Base-by-base conservation (phyloP, 1,140 invertebrate species). In the Macrobrachium rosenbergii region DNA sequence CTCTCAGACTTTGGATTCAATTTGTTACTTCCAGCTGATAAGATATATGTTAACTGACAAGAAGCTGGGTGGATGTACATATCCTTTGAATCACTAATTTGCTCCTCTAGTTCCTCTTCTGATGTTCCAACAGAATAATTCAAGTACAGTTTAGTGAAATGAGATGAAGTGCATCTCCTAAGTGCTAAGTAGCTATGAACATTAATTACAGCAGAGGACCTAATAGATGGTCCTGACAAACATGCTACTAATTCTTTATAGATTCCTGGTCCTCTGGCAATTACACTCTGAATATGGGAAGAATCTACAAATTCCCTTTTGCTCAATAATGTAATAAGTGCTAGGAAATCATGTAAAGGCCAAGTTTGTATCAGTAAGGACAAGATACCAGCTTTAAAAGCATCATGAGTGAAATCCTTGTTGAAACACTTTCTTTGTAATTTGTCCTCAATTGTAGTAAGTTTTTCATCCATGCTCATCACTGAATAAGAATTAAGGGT, bases 31-130 rank as follows among this genome's bases (percentile, higher is more conserved):
- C 79, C 83, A 85, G 63, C 67, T 37, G 79, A 69, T 67, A 89
- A 69, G 37, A 85, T 84, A 43, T 89, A 86, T 43, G 88, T 76
- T 28, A 89, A 78, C 64, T 76, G 82, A 45, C 88, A 89, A 11
- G 77, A 37, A n/a, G 79, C 58, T n/a, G 77, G 88, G 82, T 83
- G 82, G n/a, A 82, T 59, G 14, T 77, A 10, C 52, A 52, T 45
- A 43, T 69, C 63, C 3, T 78, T 17, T 12, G 52, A 2, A 52
- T 69, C n/a, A n/a, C n/a, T 64, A 69, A 45, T 12, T 63, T 67
- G 11, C 37, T 87, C 67, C 59, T 87, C 78, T 14, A 43, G 17
- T 37, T 86, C 78, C n/a, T 87, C 77, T 45, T 81, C 37, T 11
- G 77, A 58, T 17, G 21, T 17, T 52, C 10, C 52, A 43, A 7